Evolutionary conservation across 2,797 vertebrate genomes (phyloP).

Genomic region (Gila robusta): DNA sequence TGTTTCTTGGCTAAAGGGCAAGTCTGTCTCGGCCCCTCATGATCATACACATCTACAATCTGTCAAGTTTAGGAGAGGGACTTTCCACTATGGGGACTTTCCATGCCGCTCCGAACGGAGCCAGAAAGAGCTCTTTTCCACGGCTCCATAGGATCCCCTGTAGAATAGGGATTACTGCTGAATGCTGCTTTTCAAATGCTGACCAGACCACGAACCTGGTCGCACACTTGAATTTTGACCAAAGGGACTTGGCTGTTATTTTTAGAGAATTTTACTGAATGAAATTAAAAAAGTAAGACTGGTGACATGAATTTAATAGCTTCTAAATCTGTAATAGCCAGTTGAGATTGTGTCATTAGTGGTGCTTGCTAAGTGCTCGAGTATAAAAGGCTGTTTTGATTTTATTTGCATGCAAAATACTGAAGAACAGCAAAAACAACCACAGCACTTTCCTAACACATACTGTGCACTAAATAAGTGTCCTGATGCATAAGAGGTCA

Average conservation of each 20-base stretch:
- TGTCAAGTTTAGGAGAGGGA: constrained; percentile 60
- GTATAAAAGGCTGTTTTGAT: constrained; percentile 12
- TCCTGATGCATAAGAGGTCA: background rate
- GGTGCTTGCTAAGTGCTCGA: background rate
- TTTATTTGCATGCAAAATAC: background rate
- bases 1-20: constrained; percentile 67
- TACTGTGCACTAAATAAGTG: background rate
- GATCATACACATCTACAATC: constrained; percentile 61
- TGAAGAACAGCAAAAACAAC: background rate
- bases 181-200: constrained; percentile 30
- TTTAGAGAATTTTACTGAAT: background rate
- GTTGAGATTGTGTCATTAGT: constrained; percentile 8
- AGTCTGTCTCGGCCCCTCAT: constrained; percentile 53
- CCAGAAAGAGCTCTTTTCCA: constrained; percentile 38
- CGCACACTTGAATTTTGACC: background rate
- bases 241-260: background rate
- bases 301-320: background rate
- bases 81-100: constrained; percentile 68
- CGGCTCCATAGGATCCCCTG: constrained; percentile 23
- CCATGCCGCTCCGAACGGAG: constrained; percentile 43
- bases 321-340: background rate
- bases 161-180: constrained; percentile 25
- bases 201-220: background rate
- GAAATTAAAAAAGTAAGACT: background rate
- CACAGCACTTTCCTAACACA: background rate